Evolutionary conservation across 2,113 vertebrate genomes (phyloP), one percentile per base, ranked within the genome.

Genomic region (Glaucidium brasilianum): DNA sequence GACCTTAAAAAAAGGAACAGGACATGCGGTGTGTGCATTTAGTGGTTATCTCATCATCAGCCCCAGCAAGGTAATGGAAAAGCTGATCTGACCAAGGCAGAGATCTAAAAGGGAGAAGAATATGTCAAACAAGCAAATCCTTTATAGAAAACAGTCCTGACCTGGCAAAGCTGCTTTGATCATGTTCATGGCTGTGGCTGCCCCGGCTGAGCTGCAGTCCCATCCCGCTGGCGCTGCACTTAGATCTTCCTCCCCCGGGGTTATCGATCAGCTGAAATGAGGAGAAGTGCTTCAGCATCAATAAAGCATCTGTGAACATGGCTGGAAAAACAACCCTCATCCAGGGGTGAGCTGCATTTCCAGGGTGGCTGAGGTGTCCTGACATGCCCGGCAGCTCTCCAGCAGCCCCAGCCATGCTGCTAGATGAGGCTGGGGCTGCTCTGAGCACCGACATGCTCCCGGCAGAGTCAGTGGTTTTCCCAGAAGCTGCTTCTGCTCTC

Each of bases 361-460:
- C 37, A 41, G 53, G 67, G 27, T 29, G 9, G 16, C 21, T 52
- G n/a, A 1, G n/a, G 45, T 3, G 1, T 53, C 49, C 55, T 1
- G 1, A 18, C 1, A 2, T 39, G 19, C 13, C 64, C 7, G 0
- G 68, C 37, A 25, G 50, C 26, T 32, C 41, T 5, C 43, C 3
- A 26, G 50, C 64, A 75, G 62, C 49, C 37, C 35, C 55, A 32
- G 41, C n/a, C 6, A 50, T 37, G 2, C 27, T 10, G 58, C 3
- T 2, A 30, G 62, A 30, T 0, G 8, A 23, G 64, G 22, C 39
- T 23, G n/a, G 23, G 19, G 55, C 19, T 34, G 5, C 47, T 53
- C 39, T 22, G 56, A 66, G 52, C 69, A n/a, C 35, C 3, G 1
- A 17, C 29, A 16, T 13, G 2, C 4, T 47, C 41, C 52, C 9